Conservation (phyloP, 2,888 invertebrate genomes). For the Chrysolina oricalcia region DNA sequence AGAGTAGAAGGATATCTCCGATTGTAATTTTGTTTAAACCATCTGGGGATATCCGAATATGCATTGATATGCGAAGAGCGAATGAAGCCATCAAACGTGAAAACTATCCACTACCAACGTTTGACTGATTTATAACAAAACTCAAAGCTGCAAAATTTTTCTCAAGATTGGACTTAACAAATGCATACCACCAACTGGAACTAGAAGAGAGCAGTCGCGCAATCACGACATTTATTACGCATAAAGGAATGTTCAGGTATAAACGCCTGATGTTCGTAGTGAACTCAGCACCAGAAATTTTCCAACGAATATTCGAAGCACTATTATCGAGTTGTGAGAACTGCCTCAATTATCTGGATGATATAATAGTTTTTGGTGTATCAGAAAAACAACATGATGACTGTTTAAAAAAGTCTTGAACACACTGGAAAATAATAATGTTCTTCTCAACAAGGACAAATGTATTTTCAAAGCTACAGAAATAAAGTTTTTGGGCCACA, state of each 20-base stretch:
- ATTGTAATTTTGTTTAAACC: too few species aligned
- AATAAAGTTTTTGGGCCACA: constrained; percentile 45
- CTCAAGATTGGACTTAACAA: constrained; percentile 52
- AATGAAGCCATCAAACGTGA: constrained; percentile 39
- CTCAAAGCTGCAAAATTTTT: constrained; percentile 59
- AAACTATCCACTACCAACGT: constrained; percentile 58
- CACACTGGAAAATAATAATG: constrained; percentile 41
- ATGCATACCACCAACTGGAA: constrained; percentile 16
- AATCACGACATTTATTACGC: constrained; percentile 55
- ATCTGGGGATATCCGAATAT: too few species aligned
- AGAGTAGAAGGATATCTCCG: too few species aligned
- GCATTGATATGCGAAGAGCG: too few species aligned
- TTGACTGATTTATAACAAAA: constrained; percentile 56
- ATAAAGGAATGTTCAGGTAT: constrained; percentile 59
- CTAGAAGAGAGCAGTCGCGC: constrained; percentile 36
- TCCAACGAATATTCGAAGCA: constrained; percentile 60
- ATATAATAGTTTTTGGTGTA: constrained; percentile 60
- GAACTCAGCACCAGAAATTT: constrained; percentile 61
- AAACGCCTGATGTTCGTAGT: constrained; percentile 66
- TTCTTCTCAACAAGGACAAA: constrained; percentile 48
- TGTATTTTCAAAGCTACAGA: constrained; percentile 45
- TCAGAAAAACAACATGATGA: constrained; percentile 55
- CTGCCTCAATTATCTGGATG: constrained; percentile 60
- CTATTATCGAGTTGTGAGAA: constrained; percentile 59
- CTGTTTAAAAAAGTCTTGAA: constrained; percentile 35